Conservation (phyloP, 1,140 invertebrate genomes). For the Brachionus calyciflorus region DNA sequence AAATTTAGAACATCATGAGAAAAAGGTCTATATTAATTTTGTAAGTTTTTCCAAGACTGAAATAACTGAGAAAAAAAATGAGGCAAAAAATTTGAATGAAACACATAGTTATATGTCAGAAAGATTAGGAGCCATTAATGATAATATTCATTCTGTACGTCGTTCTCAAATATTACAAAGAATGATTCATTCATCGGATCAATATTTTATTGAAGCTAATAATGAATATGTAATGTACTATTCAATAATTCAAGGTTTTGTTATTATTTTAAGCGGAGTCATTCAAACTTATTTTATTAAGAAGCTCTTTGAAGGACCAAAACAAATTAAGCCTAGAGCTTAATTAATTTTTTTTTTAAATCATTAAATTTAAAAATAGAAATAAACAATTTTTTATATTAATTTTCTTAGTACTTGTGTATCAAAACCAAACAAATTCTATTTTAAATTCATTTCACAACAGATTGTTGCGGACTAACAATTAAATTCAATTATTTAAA, state of each 20-base stretch:
- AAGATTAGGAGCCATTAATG: neutral
- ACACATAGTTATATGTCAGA: conserved; percentile 5
- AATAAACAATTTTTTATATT: too few species aligned
- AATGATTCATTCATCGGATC: conserved; percentile 28
- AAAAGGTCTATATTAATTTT: conserved; percentile 26
- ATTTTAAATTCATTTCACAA: too few species aligned
- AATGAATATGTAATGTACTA: conserved; percentile 24
- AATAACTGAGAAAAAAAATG: neutral
- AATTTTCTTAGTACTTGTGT: too few species aligned
- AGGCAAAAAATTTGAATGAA: neutral
- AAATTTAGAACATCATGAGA: conserved; percentile 12
- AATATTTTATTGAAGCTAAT: conserved; percentile 23
- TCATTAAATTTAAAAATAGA: too few species aligned
- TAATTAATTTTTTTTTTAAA: neutral
- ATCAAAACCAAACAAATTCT: too few species aligned
- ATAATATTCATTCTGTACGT: conserved; percentile 19
- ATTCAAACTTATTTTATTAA: conserved; percentile 43
- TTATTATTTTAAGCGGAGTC: conserved; percentile 14
- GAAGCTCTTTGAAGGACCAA: conserved; percentile 34
- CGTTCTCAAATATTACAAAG: conserved; percentile 26
- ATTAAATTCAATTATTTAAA: too few species aligned
- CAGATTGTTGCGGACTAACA: too few species aligned
- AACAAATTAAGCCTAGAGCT: conserved; percentile 7
- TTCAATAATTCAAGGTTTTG: conserved; percentile 11
- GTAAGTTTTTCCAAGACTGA: conserved; percentile 4